Conservation (phyloP, 1,140 invertebrate species). For the Drosophila pachea region DNA sequence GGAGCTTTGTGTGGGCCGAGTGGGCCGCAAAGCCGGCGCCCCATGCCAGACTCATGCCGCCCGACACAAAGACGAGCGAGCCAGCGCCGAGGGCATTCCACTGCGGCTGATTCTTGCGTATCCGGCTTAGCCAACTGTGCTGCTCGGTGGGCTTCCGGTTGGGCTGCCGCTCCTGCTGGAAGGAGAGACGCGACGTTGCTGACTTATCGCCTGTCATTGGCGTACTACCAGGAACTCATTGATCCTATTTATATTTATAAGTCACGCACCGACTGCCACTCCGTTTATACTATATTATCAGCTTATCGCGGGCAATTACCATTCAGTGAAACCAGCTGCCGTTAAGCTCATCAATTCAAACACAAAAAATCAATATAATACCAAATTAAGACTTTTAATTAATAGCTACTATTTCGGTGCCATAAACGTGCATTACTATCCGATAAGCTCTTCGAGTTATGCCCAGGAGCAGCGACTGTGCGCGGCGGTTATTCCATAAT, state of each 20-base stretch:
- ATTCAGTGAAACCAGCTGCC: conserved; percentile 21
- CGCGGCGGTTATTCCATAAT: conserved; percentile 11
- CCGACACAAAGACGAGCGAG: conserved; percentile 61
- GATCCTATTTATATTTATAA: conserved; percentile 32
- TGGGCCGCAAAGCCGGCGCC: conserved; percentile 55
- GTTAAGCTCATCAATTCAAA: conserved; percentile 29
- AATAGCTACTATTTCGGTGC: conserved; percentile 27
- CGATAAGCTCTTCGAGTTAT: conserved; percentile 36
- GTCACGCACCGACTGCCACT: conserved; percentile 16
- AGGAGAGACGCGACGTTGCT: conserved; percentile 36
- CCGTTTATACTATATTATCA: conserved; percentile 22
- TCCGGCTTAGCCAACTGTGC: conserved; percentile 38
- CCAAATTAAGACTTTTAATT: conserved; percentile 45
- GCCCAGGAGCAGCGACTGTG: background rate
- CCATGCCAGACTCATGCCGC: conserved; percentile 73
- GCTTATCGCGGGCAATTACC: conserved; percentile 39
- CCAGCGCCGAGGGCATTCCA: conserved; percentile 61
- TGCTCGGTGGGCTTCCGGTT: background rate
- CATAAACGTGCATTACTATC: conserved; percentile 37
- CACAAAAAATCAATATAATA: conserved; percentile 40
- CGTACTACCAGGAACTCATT: conserved; percentile 28
- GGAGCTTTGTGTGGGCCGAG: conserved; percentile 40
- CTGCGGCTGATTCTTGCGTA: conserved; percentile 60
- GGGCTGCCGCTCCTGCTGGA: conserved; percentile 3
- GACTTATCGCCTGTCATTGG: conserved; percentile 52